Conservation (phyloP, 1,140 invertebrate genomes). For the Drosophila kikkawai region DNA sequence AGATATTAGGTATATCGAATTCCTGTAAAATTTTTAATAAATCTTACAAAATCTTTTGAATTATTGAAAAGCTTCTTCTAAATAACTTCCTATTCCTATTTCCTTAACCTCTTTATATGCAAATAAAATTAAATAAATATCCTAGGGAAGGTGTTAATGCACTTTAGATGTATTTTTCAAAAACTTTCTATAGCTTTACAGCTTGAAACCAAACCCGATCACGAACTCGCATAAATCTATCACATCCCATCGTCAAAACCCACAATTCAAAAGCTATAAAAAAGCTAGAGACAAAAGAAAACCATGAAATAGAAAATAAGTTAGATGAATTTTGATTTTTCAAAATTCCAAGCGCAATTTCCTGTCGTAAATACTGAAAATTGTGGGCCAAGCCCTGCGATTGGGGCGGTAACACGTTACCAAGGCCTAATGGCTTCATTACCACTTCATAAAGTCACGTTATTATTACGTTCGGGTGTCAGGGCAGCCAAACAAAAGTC, state of each 20-base stretch:
- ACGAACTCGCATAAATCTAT: slow-evolving; percentile 73
- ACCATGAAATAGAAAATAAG: slow-evolving; percentile 52
- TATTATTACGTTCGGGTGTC: slow-evolving; percentile 72
- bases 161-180: neutral
- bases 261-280: slow-evolving; percentile 65
- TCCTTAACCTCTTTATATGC: neutral
- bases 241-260: slow-evolving; percentile 48
- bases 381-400: slow-evolving; percentile 67
- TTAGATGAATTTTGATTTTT: slow-evolving; percentile 49
- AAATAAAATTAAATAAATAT: neutral
- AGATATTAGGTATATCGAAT: neutral
- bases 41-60: neutral
- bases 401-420: slow-evolving; percentile 31
- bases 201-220: slow-evolving; percentile 21
- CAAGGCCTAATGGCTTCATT: slow-evolving; percentile 77
- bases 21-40: too few species aligned
- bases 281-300: slow-evolving; percentile 29
- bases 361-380: slow-evolving; percentile 78
- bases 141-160: slow-evolving; percentile 11
- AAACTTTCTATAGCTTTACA: slow-evolving; percentile 33
- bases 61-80: neutral
- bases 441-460: slow-evolving; percentile 83
- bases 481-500: slow-evolving; percentile 40
- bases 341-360: slow-evolving; percentile 76
- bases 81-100: neutral